A percentile compares a stretch with the other conserved stretches of the same genome.
Evolutionary conservation across 1,140 invertebrate species (phyloP).

Genomic region (Pantala flavescens): DNA sequence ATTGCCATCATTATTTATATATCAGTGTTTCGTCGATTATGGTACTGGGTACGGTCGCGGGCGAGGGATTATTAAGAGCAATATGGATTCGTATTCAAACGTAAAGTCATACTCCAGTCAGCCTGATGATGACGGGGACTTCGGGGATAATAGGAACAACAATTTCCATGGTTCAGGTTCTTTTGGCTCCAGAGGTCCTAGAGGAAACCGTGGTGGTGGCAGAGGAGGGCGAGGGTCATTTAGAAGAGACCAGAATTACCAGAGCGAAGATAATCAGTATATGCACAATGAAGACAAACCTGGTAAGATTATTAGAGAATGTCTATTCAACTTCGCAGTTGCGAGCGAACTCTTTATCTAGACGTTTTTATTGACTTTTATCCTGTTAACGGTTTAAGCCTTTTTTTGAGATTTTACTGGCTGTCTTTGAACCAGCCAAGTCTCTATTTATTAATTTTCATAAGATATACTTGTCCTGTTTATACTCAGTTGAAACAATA

Average conservation of each 20-base stretch:
- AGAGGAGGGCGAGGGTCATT: conserved; percentile 21
- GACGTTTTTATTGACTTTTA: too few species aligned
- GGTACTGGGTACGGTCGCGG: neutral
- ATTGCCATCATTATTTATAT: neutral
- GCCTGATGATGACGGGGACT: conserved; percentile 21
- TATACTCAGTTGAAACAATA: too few species aligned
- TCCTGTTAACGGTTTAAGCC: too few species aligned
- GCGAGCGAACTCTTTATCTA: too few species aligned
- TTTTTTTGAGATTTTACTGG: too few species aligned
- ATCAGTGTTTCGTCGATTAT: neutral
- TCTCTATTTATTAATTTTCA: too few species aligned
- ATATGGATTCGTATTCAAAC: neutral
- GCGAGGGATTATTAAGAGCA: neutral
- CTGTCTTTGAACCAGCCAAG: too few species aligned
- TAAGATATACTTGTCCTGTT: too few species aligned
- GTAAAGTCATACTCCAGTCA: neutral
- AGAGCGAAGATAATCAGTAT: neutral
- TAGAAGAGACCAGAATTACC: conserved; percentile 17
- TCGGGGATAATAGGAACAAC: conserved; percentile 13
- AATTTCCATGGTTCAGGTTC: conserved; percentile 16
- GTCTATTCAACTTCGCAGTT: too few species aligned
- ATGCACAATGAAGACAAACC: too few species aligned
- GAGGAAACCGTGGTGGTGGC: conserved; percentile 18
- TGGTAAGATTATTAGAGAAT: too few species aligned
- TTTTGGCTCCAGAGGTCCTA: conserved; percentile 2